A percentile compares a stretch with the other conserved stretches of the same genome.
Evolutionary conservation across 2,888 invertebrate genomes (phyloP).

Genomic region (Eledona agricola): DNA sequence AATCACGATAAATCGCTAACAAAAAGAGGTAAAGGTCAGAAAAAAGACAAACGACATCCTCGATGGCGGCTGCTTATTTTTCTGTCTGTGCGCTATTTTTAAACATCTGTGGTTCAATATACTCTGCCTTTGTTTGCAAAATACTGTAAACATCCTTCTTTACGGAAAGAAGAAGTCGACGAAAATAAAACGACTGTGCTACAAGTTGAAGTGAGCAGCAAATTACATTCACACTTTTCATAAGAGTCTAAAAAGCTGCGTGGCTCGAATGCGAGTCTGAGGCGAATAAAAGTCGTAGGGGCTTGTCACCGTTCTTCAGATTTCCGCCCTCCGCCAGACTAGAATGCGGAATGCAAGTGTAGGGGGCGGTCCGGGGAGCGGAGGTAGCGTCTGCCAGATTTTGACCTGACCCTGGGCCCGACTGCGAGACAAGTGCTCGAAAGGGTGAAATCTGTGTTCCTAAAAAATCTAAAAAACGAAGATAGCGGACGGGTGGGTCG

Average conservation of each 20-base stretch:
- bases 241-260: too few species aligned
- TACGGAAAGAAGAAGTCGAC: slow-evolving; percentile 18
- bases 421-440: slow-evolving; percentile 57
- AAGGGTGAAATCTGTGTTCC: slow-evolving; percentile 55
- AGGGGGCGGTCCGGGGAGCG: slow-evolving; percentile 39
- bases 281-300: too few species aligned
- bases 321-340: slow-evolving; percentile 30
- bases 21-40: slow-evolving; percentile 38
- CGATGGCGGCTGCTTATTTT: slow-evolving; percentile 29
- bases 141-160: slow-evolving; percentile 43
- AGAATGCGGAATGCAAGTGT: slow-evolving; percentile 51
- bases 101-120: slow-evolving; percentile 39
- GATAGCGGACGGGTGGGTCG: slow-evolving; percentile 41
- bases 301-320: slow-evolving; percentile 18
- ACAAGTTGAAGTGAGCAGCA: too few species aligned
- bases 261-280: too few species aligned
- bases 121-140: slow-evolving; percentile 45
- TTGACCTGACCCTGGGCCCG: slow-evolving; percentile 54
- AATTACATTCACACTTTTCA: too few species aligned
- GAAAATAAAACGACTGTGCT: too few species aligned
- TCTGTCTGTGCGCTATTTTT: slow-evolving; percentile 34
- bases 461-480: slow-evolving; percentile 39
- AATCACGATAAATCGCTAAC: slow-evolving; percentile 27
- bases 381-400: slow-evolving; percentile 52
- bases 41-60: slow-evolving; percentile 20